A percentile compares a stretch with the other conserved stretches of the same genome.
These are phyloP conservation scores for Benitochromis conjunctus DNA, from an alignment of 2,113 vertebrate species.

Conservation along the genomic window DNA sequence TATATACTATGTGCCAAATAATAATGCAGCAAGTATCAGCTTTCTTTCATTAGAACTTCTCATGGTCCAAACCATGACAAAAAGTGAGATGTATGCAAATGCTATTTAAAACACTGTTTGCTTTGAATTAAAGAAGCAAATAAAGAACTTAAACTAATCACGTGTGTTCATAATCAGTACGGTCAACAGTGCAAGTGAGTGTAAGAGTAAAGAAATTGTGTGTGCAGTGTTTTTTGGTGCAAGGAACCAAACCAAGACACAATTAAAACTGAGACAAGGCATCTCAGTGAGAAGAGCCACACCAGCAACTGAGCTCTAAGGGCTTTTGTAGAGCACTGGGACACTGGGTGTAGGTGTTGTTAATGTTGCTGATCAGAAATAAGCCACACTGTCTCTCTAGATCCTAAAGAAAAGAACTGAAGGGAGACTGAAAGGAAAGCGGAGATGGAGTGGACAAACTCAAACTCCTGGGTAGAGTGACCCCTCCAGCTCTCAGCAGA, in stretches of 20 bases:
- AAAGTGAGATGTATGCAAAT: not conserved
- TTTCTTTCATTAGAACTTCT: not conserved
- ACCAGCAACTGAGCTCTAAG: not conserved
- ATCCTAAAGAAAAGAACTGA: not conserved
- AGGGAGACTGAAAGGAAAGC: not conserved
- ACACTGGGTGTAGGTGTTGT: not conserved
- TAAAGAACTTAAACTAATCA: not conserved
- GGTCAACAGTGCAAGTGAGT: not conserved
- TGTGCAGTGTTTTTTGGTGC: not conserved
- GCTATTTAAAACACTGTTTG: not conserved
- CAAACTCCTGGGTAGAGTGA: not conserved
- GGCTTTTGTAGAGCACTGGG: not conserved
- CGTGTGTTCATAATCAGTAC: not conserved
- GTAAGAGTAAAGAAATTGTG: not conserved
- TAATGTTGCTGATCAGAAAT: not conserved
- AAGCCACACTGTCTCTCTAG: not conserved
- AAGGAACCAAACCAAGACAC: not conserved
- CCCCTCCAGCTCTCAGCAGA: accelerated
- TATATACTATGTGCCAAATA: not conserved
- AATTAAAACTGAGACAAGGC: accelerated
- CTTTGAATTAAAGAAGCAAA: not conserved
- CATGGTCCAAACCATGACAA: not conserved
- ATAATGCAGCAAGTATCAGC: not conserved
- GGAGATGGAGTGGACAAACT: not conserved
- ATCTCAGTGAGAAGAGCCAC: not conserved